A percentile compares a stretch with the other conserved stretches of the same genome.
phyloP scores from a whole-genome alignment of 2,888 invertebrate species.

The Fissipunctia ypsillon region DNA sequence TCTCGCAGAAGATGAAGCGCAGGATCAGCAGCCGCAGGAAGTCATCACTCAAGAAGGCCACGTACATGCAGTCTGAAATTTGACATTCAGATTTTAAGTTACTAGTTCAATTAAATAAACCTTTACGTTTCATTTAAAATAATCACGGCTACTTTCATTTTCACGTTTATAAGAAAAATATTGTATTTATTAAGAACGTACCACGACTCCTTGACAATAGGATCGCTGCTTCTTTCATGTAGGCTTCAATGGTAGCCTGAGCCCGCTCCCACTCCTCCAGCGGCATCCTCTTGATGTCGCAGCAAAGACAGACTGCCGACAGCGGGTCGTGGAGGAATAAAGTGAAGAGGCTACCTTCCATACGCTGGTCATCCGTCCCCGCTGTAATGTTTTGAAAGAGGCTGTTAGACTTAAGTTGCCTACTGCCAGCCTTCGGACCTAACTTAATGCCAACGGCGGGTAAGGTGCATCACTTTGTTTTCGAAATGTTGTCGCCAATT shows the following conservation, averaged over 20 bases:
- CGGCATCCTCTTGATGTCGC: slow-evolving; percentile 96
- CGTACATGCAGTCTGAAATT: slow-evolving; percentile 86
- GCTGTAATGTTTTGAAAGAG: slow-evolving; percentile 36
- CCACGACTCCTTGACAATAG: slow-evolving; percentile 94
- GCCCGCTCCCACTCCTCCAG: slow-evolving; percentile 97
- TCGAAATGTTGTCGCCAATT: not conserved
- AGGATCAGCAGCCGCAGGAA: slow-evolving; percentile 96
- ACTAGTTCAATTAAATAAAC: not conserved
- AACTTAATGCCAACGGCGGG: not conserved
- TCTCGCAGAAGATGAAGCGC: slow-evolving; percentile 98
- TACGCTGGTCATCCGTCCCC: slow-evolving; percentile 91
- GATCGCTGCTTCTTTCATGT: slow-evolving; percentile 96
- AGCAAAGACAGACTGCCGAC: slow-evolving; percentile 97
- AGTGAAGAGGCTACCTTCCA: slow-evolving; percentile 97
- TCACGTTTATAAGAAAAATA: not conserved
- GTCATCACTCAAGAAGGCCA: slow-evolving; percentile 98
- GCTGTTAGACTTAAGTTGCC: slow-evolving; percentile 11
- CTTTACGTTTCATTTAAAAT: not conserved
- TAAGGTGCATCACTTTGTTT: slow-evolving; percentile 8
- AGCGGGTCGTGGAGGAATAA: slow-evolving; percentile 97
- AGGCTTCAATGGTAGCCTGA: slow-evolving; percentile 96
- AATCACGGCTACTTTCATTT: not conserved
- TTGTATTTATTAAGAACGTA: slow-evolving; percentile 55
- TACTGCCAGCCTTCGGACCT: not conserved
- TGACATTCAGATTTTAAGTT: not conserved